Evolutionary conservation across 64 coral and sea anemone genomes (phyloP), one percentile per base, ranked within the genome.

Genomic region (Porites lutea): DNA sequence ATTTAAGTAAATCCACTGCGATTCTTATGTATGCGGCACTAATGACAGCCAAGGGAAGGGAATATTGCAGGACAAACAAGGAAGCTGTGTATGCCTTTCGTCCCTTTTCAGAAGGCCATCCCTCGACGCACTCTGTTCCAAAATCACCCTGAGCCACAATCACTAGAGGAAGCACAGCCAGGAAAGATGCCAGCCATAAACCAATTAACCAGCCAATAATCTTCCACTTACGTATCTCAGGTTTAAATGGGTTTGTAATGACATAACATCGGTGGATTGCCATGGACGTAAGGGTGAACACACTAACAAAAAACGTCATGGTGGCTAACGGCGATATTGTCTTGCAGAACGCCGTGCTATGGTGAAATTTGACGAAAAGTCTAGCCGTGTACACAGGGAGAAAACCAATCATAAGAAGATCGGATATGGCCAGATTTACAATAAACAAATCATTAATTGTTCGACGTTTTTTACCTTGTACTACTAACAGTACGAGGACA

Each of bases 211-310:
- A 82, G 50, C 78, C 52, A 4, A 87, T 65, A 14, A 87, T 85
- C 48, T 78, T 93, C 27, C 82, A 65, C 46, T 86, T 74, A 6
- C 62, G n/a, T 83, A 93, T 93, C 20, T 86, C 91, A 1, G 91
- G 91, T 52, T 87, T 93, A 52, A 93, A 93, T 2, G 91, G 91
- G 48, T 93, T 93, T 57, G 85, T 63, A 22, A 93, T 93, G 63
- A 93, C 91, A 59, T 87, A 87, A 45, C 82, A 93, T 5, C 91
- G 82, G 37, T 93, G 91, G 5, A 93, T 70, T 19, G 91, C 82
- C 91, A 93, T 93, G 5, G 74, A 93, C 8, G 91, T 93, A 23
- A 93, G 49, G 20, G 91, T 93, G 59, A 87, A 93, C 6, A 93
- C 65, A 55, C 91, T 93, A 6, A 93, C 64, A 47, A 78, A 93